Conservation (phyloP, 2,888 invertebrate species). For the Biston betularia region DNA sequence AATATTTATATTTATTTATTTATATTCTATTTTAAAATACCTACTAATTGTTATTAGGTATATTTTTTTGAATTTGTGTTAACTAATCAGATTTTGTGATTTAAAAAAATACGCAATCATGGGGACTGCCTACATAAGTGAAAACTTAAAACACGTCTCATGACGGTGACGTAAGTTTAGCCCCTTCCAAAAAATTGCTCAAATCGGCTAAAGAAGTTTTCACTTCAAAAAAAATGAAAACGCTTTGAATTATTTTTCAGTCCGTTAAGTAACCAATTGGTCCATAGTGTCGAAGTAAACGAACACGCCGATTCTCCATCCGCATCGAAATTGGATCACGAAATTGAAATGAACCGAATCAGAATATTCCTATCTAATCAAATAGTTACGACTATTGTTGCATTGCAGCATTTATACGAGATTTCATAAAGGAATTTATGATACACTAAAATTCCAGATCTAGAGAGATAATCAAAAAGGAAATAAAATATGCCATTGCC, state of each 20-base stretch:
- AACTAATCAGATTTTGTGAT: too few relatives aligned
- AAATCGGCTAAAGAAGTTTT: too few relatives aligned
- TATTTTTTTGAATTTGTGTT: too few relatives aligned
- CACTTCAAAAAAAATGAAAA: constrained; percentile 5
- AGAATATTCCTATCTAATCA: constrained; percentile 40
- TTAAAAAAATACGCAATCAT: too few relatives aligned
- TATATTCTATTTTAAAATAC: too few relatives aligned
- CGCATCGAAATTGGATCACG: constrained; percentile 38
- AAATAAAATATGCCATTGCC: constrained; percentile 28
- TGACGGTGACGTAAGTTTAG: too few relatives aligned
- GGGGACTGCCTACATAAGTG: too few relatives aligned
- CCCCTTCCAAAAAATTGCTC: too few relatives aligned
- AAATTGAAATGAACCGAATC: constrained; percentile 44
- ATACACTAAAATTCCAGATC: constrained; percentile 32
- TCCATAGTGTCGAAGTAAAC: constrained; percentile 31
- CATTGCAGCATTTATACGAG: constrained; percentile 35
- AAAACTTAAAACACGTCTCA: too few relatives aligned
- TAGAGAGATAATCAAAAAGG: constrained; percentile 34
- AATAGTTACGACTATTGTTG: constrained; percentile 41
- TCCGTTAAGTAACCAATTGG: constrained; percentile 3
- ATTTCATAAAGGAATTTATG: constrained; percentile 34
- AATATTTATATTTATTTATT: too few relatives aligned
- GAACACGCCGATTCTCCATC: constrained; percentile 37
- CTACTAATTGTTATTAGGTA: too few relatives aligned
- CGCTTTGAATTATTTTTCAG: constrained; percentile 4